Percentiles rank a stretch among this genome's conserved stretches.
Evolutionary conservation across 2,797 vertebrate species (phyloP).

Genomic region (Lycodopsis pacificus): DNA sequence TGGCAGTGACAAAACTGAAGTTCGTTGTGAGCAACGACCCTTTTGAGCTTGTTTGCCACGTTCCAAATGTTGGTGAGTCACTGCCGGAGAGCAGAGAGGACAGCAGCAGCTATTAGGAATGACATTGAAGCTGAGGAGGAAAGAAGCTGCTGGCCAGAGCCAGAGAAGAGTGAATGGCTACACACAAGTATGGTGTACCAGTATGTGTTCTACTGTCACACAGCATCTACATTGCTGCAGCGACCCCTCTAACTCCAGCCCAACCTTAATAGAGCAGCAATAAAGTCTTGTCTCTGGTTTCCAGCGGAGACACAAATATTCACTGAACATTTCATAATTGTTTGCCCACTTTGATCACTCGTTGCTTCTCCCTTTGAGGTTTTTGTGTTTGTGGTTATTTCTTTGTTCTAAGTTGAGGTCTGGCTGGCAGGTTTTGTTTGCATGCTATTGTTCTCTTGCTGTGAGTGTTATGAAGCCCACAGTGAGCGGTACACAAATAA

Average conservation of each 20-base stretch:
- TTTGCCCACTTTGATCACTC: slow-evolving; percentile 12
- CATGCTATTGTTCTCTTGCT: not conserved
- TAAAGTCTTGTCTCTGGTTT: slow-evolving; percentile 26
- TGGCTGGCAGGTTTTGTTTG: not conserved
- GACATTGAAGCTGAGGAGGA: slow-evolving; percentile 24
- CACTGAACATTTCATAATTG: slow-evolving; percentile 44
- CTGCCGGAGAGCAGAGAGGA: slow-evolving; percentile 8
- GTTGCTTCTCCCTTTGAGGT: slow-evolving; percentile 18
- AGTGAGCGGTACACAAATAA: not conserved
- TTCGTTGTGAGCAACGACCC: slow-evolving; percentile 48
- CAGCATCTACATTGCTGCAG: not conserved
- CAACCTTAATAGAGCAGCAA: not conserved
- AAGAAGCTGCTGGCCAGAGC: slow-evolving; percentile 18
- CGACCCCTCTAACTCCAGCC: not conserved
- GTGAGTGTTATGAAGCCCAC: not conserved
- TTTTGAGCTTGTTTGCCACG: slow-evolving; percentile 52
- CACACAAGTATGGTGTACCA: not conserved
- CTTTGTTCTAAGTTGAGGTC: slow-evolving; percentile 21
- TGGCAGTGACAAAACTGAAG: slow-evolving; percentile 51
- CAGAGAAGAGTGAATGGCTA: not conserved
- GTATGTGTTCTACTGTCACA: not conserved
- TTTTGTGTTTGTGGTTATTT: slow-evolving; percentile 39
- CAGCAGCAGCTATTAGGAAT: slow-evolving; percentile 33
- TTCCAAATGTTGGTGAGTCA: slow-evolving; percentile 51
- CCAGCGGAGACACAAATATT: slow-evolving; percentile 61